Evolutionary conservation across 2,797 vertebrate genomes (phyloP), one percentile per base, ranked within the genome.

Genomic region (Neosilurus mollespiculum): DNA sequence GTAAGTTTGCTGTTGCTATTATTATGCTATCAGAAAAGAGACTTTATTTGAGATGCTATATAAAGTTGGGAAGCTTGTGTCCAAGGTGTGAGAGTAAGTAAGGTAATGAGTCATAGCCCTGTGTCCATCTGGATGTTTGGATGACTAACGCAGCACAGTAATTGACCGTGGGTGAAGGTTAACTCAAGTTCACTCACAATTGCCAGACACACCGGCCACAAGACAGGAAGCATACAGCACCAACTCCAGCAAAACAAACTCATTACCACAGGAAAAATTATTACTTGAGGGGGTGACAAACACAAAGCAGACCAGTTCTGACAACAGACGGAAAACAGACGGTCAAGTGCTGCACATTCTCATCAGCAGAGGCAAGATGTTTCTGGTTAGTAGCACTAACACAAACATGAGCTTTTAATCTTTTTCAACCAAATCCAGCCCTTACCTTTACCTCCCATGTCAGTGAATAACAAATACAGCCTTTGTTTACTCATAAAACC

Each of bases 131-230:
- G 37, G 26, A 62, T 49, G 80, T 85, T 58, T 65, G 66, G 26
- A 34, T 80, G 61, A 72, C 53, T 37, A 61, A 43, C 37, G 24
- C 66, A 10, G 70, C 26, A 61, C 72, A 78, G 76, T 73, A 26
- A 14, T 58, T 81, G 66, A 78, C 70, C 43, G 69, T 72, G 79
- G 81, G 84, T 82, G 80, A 61, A 83, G 86, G 83, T 83, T 76
- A 86, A 85, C 49, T 24, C 56, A 83, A 87, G 87, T 87, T 89
- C 86, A 87, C 15, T 54, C 37, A 58, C 54, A 78, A 78, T 26
- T 83, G 72, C 66, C 83, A 76, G 72, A 85, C 62, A n/a, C 56
- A 65, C 61, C 65, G 75, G 75, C 85, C 56, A 34, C 15, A 51
- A 76, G 64, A 80, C 34, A 73, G 84, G 83, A 77, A 83, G 66